These are phyloP conservation scores for Pristionchus arcanus DNA, from an alignment of 2,888 invertebrate genomes.

Conservation along the genomic window DNA sequence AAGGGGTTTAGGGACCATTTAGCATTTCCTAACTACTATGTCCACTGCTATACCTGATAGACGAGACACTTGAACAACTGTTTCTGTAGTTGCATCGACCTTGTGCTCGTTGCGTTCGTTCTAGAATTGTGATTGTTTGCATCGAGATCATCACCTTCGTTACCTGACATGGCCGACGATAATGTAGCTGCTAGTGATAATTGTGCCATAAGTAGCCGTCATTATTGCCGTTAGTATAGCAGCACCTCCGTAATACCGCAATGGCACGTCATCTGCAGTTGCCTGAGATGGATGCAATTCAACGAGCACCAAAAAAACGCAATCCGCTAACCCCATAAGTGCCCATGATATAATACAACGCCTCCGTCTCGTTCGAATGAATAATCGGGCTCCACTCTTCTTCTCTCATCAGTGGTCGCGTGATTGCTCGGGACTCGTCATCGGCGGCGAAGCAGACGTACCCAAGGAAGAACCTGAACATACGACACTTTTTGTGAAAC, in stretches of 20 bases:
- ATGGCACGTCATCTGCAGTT: neutral
- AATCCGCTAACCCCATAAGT: neutral
- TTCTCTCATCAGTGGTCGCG: neutral
- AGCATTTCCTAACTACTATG: no score
- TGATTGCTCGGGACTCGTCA: neutral
- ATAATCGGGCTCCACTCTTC: neutral
- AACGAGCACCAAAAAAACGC: no score
- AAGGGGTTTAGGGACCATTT: no score
- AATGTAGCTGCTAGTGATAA: neutral
- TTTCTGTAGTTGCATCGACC: no score
- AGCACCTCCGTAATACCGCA: neutral
- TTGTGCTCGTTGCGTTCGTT: no score
- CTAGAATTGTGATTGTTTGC: no score
- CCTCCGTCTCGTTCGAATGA: neutral
- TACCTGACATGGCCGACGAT: neutral
- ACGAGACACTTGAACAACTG: no score
- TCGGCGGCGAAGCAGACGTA: neutral
- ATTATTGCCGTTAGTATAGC: neutral
- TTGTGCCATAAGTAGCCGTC: neutral
- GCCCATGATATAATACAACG: neutral
- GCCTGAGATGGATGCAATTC: neutral
- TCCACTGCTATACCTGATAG: no score
- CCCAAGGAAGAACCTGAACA: neutral
- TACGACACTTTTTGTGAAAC: no score
- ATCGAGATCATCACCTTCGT: no score